Evolutionary conservation across 1,140 invertebrate species (phyloP), one percentile per base, ranked within the genome.

Genomic region (Aplysia californica): DNA sequence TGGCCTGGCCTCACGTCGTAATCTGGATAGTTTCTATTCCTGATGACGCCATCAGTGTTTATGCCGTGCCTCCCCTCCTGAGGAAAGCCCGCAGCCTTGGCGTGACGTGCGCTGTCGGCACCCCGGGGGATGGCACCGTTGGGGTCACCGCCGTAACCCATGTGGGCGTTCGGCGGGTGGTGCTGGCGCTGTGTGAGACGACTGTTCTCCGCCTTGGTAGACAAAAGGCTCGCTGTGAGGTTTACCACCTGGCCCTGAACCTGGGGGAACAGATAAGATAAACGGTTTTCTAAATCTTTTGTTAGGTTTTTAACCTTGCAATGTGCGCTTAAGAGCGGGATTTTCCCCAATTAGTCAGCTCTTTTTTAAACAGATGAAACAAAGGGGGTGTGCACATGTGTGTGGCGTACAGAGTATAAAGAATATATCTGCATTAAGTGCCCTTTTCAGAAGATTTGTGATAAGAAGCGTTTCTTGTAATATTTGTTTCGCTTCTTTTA

Each of bases 191-290:
- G 6, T 59, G 31, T 10, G 23, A 23, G 21, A 23, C 6, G 6
- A n/a, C n/a, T n/a, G n/a, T n/a, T n/a, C n/a, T n/a, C n/a, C n/a
- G n/a, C n/a, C n/a, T n/a, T n/a, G n/a, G n/a, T 50, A 35, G 50
- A 29, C 21, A 39, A n/a, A 26, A 72, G 35, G 56, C 15, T 61
- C 21, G 56, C 56, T 23, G 70, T 72, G 3, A 72, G 29, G 38
- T 72, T 72, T n/a, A 55, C 44, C 3, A 72, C 70, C 23, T 72
- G 55, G 1, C 35, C 56, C 35, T 61, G 70, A 31, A 72, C 58
- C 70, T 72, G 44, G n/a, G 10, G n/a, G 10, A 50, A 50, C 10
- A 50, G 44, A 50, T 50, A 15, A 50, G 10, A n/a, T 15, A 10
- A 50, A 50, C n/a, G n/a, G n/a, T n/a, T 50, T 15, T 50, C n/a